Base-by-base conservation (phyloP, 2,888 invertebrate species). In the Rhogogaster chlorosoma region DNA sequence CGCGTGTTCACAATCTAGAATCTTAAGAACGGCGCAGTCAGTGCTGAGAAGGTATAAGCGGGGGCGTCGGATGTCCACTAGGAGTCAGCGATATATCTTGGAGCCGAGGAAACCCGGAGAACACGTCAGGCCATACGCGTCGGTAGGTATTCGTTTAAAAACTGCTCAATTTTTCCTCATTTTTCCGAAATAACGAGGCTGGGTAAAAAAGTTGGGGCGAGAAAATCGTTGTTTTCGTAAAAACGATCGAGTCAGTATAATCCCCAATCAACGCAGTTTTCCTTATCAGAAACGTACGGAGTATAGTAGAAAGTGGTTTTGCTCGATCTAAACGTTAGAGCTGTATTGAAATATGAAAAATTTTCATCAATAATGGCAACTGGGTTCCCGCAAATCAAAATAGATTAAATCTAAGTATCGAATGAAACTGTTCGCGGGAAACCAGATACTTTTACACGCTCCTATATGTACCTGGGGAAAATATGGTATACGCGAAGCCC, bases 1-100 rank as follows among this genome's bases (percentile, higher is more conserved):
- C 77, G 77, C 77, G 77, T 77, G 77, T 77, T 77, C 77, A 77
- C 77, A 53, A 77, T 77, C 77, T 77, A 77, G 53, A 26, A 77
- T 77, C 77, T 77, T 29, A 18, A 49, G 29, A 73, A 77, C 77
- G 53, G 53, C 18, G 77, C 77, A 49, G 77, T 77, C 77, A 53
- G 53, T 77, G 77, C 53, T 38, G 32, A 32, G 77, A 29, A 29
- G 77, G 49, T 45, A 49, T 45, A 67, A 18, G 77, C 77, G 77
- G 53, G 77, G 77, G 77, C 77, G 49, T 77, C 49, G 49, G 77
- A 77, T 77, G 77, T 77, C 77, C 77, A 77, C 77, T 53, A 53
- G 77, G 53, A 77, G 77, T 49, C 77, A 77, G 53, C 77, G 53
- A 77, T 77, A 77, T 77, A 77, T 77, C 77, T 77, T 18, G 2